These are phyloP conservation scores for Cataglyphis rosenhaueri DNA, from an alignment of 2,888 invertebrate genomes.

Conservation along the genomic window DNA sequence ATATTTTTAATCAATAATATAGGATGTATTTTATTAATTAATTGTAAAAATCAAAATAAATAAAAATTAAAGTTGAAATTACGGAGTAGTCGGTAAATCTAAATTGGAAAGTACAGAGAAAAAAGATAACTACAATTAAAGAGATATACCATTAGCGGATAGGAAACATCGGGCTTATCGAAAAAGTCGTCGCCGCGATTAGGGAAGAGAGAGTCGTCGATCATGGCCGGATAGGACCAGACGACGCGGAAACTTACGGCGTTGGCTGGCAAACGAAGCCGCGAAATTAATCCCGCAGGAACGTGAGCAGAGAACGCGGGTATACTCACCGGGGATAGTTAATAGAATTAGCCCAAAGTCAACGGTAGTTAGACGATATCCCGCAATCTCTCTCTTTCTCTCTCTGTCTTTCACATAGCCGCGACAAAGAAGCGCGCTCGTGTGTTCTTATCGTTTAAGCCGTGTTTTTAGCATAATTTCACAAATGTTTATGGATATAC, in stretches of 20 bases:
- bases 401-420: slow-evolving; percentile 19
- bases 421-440: slow-evolving; percentile 37
- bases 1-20: background rate
- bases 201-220: slow-evolving; percentile 35
- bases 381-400: slow-evolving; percentile 42
- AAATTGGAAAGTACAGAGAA: slow-evolving; percentile 1
- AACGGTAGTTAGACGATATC: slow-evolving; percentile 61
- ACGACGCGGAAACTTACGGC: slow-evolving; percentile 48
- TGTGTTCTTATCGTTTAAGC: slow-evolving; percentile 22
- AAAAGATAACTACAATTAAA: slow-evolving; percentile 39
- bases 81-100: background rate
- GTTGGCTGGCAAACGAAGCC: slow-evolving; percentile 43
- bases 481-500: slow-evolving; percentile 19
- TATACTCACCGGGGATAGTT: slow-evolving; percentile 48
- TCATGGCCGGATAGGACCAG: slow-evolving; percentile 23
- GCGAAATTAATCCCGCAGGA: slow-evolving; percentile 71
- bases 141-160: slow-evolving; percentile 47
- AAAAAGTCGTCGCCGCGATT: slow-evolving; percentile 37
- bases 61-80: background rate
- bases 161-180: slow-evolving; percentile 33
- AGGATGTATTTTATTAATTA: background rate
- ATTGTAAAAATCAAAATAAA: background rate
- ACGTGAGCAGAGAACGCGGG: slow-evolving; percentile 27
- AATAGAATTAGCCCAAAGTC: slow-evolving; percentile 72
- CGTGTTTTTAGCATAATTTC: slow-evolving; percentile 39